Evolutionary conservation across 2,888 invertebrate genomes (phyloP).

Genomic region (Drosophila cracens): DNA sequence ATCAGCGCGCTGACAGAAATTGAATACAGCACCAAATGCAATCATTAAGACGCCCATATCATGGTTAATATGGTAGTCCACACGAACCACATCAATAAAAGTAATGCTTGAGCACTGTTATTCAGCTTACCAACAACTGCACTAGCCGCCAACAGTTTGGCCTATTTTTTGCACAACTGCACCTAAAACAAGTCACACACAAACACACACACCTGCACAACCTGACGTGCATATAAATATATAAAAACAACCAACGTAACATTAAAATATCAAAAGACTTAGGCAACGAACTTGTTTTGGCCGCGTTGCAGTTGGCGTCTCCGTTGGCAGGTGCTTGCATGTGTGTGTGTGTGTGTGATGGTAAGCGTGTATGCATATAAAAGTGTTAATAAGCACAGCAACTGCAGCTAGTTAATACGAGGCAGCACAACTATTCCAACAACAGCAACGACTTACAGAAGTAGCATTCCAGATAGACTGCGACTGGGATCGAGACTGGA

Average conservation of each 20-base stretch:
- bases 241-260: conserved; percentile 53
- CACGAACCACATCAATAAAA: conserved; percentile 30
- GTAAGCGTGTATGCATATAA: conserved; percentile 47
- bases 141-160: conserved; percentile 69
- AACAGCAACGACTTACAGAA: conserved; percentile 38
- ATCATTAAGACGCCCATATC: conserved; percentile 30
- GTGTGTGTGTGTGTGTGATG: conserved; percentile 17
- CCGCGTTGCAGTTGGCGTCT: conserved; percentile 31
- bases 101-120: conserved; percentile 48
- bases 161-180: conserved; percentile 71
- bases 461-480: conserved; percentile 53
- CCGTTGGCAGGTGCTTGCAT: conserved; percentile 45
- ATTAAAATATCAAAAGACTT: conserved; percentile 68
- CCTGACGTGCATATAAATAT: conserved; percentile 58
- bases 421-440: conserved; percentile 65
- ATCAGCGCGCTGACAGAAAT: conserved; percentile 1
- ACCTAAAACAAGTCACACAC: conserved; percentile 51
- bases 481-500: conserved; percentile 26
- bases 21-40: conserved; percentile 3
- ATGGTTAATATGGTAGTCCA: conserved; percentile 6
- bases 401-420: conserved; percentile 75
- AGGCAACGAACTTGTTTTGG: conserved; percentile 76
- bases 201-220: conserved; percentile 19
- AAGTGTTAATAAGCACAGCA: conserved; percentile 78
- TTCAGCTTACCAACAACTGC: conserved; percentile 41